A percentile compares a stretch with the other conserved stretches of the same genome.
Evolutionary conservation across 2,797 vertebrate species (phyloP).

Genomic region (Xerus rutilus): DNA sequence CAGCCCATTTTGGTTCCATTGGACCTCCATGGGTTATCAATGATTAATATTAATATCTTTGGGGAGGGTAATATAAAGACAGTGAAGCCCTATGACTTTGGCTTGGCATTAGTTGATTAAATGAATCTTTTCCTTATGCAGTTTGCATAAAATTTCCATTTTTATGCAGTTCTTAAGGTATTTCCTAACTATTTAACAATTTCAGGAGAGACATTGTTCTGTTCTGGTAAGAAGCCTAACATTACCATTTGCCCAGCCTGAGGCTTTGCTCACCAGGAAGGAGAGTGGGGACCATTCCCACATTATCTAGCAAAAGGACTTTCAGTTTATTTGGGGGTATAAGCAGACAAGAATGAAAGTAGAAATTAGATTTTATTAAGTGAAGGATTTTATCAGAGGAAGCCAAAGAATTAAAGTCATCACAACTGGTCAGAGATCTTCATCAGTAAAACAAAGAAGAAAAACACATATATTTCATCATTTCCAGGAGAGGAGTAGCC

Average conservation of each 20-base stretch:
- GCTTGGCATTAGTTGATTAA: not conserved
- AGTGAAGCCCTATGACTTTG: not conserved
- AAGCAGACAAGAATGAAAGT: conserved; percentile 39
- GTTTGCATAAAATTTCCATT: conserved; percentile 10
- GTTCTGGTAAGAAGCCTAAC: not conserved
- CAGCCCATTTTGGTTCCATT: not conserved
- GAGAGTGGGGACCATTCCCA: not conserved
- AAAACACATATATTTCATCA: not conserved
- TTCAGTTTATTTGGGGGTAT: not conserved
- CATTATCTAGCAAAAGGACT: not conserved
- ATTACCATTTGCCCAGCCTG: not conserved
- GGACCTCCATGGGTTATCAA: not conserved
- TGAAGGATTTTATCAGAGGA: conserved; percentile 32
- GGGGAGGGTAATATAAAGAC: not conserved
- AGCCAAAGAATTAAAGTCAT: conserved; percentile 14
- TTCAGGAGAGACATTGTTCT: not conserved
- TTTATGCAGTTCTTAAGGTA: not conserved
- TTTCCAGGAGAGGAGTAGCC: conserved; percentile 8
- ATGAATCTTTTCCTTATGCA: not conserved
- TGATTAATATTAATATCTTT: not conserved
- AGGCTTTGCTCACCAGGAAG: not conserved
- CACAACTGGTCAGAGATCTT: not conserved
- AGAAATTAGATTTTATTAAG: conserved; percentile 52
- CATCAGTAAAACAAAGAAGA: conserved; percentile 30
- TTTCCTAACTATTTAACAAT: not conserved